These are phyloP conservation scores for Xestia rhomboidea DNA, from an alignment of 2,888 invertebrate genomes.

Conservation along the genomic window DNA sequence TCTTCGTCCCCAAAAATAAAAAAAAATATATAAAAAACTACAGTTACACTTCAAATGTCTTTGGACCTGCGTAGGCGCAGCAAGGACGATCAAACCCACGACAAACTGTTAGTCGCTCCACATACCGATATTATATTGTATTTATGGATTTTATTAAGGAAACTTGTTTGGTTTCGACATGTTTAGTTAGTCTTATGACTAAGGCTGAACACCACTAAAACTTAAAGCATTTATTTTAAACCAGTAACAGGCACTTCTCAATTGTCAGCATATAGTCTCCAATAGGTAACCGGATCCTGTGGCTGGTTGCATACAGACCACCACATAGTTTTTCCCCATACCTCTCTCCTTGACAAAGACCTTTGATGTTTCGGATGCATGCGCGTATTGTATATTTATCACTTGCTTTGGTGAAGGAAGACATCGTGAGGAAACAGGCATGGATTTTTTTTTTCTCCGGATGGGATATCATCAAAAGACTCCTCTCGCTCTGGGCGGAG, in stretches of 20 bases:
- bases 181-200: slow-evolving; percentile 39
- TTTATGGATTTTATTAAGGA: slow-evolving; percentile 44
- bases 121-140: slow-evolving; percentile 62
- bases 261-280: no score
- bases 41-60: slow-evolving; percentile 51
- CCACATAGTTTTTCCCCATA: no score
- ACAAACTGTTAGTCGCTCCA: slow-evolving; percentile 65
- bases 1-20: slow-evolving; percentile 34
- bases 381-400: no score
- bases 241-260: not conserved
- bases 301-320: no score
- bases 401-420: no score
- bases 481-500: no score
- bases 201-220: not conserved
- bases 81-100: slow-evolving; percentile 68
- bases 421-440: no score
- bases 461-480: no score
- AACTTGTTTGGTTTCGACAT: slow-evolving; percentile 58
- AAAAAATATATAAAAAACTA: slow-evolving; percentile 27
- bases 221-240: not conserved
- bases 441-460: no score
- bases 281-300: no score
- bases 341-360: no score
- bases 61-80: slow-evolving; percentile 64
- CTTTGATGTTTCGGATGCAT: no score